Percentiles rank a stretch among this genome's conserved stretches.
These are phyloP conservation scores for Drosophila cardini DNA, from an alignment of 1,140 invertebrate genomes.

Conservation along the genomic window DNA sequence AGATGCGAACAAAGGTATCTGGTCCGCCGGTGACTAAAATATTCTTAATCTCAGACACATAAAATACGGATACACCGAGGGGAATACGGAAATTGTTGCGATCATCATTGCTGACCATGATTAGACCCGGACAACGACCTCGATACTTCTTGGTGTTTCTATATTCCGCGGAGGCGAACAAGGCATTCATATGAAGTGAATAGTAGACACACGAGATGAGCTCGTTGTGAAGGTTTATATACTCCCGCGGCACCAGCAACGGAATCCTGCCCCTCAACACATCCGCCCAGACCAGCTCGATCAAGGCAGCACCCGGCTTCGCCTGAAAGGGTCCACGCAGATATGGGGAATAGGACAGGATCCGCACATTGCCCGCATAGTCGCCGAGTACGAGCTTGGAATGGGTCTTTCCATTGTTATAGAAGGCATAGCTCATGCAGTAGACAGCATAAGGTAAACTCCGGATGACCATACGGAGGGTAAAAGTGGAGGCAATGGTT, in stretches of 20 bases:
- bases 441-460: slow-evolving; percentile 86
- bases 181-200: slow-evolving; percentile 86
- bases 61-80: slow-evolving; percentile 86
- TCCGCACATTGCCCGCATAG: slow-evolving; percentile 87
- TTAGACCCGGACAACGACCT: slow-evolving; percentile 68
- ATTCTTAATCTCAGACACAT: slow-evolving; percentile 86
- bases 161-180: slow-evolving; percentile 86
- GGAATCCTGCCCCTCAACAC: slow-evolving; percentile 85
- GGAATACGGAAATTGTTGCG: slow-evolving; percentile 72
- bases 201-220: slow-evolving; percentile 88
- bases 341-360: slow-evolving; percentile 87
- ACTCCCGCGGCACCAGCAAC: slow-evolving; percentile 85
- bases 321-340: slow-evolving; percentile 89
- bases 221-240: slow-evolving; percentile 86
- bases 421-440: slow-evolving; percentile 88
- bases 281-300: slow-evolving; percentile 86
- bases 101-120: slow-evolving; percentile 63
- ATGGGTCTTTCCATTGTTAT: slow-evolving; percentile 85
- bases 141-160: slow-evolving; percentile 76
- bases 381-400: slow-evolving; percentile 89
- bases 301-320: slow-evolving; percentile 86
- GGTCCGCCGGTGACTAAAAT: slow-evolving; percentile 89
- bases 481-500: slow-evolving; percentile 89
- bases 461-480: slow-evolving; percentile 87
- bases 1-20: slow-evolving; percentile 89